A percentile compares a stretch with the other conserved stretches of the same genome.
Conservation (phyloP, 1,140 invertebrate genomes). For the Stegodyphus dumicola region DNA sequence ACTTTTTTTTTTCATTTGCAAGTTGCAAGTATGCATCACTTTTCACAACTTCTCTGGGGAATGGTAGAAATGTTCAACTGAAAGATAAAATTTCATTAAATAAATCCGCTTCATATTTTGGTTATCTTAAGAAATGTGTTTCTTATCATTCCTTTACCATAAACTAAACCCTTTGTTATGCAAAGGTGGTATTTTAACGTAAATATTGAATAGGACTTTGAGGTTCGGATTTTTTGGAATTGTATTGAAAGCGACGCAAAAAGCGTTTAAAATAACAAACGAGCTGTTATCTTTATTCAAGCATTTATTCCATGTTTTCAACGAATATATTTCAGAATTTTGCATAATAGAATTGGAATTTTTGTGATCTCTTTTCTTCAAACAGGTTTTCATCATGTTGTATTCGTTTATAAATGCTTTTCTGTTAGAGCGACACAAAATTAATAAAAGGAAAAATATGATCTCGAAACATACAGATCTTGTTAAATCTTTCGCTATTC, state of each 20-base stretch:
- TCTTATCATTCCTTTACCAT: background rate
- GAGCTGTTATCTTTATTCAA: constrained; percentile 21
- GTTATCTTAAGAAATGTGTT: background rate
- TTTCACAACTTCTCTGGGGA: too few species aligned
- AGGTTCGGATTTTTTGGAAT: constrained; percentile 9
- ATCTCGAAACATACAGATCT: too few species aligned
- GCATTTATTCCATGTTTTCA: background rate
- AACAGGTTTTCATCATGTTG: too few species aligned
- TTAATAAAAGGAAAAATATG: too few species aligned
- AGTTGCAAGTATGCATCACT: too few species aligned
- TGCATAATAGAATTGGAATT: background rate
- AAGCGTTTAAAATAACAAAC: constrained; percentile 25
- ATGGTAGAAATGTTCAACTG: background rate
- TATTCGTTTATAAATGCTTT: too few species aligned
- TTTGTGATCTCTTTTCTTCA: background rate
- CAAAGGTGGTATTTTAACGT: background rate
- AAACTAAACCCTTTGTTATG: constrained; percentile 22
- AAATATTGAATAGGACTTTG: background rate
- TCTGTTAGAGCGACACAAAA: too few species aligned
- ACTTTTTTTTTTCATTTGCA: too few species aligned
- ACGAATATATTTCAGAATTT: background rate
- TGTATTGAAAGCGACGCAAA: constrained; percentile 7
- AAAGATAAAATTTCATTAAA: background rate
- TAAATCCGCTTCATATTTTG: background rate
- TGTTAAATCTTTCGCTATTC: too few species aligned